Conservation (phyloP, 1,140 invertebrate species). For the Halotydeus destructor region DNA sequence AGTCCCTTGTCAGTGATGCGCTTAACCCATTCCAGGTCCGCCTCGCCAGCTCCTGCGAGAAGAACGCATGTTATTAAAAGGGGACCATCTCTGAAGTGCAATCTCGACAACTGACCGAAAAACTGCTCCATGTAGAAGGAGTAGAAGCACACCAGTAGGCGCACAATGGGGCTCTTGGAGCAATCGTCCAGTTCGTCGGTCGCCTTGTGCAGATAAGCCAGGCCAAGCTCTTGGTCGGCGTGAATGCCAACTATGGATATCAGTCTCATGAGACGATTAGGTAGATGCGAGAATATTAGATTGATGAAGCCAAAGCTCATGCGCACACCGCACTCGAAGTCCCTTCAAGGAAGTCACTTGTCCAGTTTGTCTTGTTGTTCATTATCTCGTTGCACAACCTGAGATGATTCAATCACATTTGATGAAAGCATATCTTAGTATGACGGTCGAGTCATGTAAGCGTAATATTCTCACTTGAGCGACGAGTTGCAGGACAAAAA, state of each 20-base stretch:
- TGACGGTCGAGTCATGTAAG: constrained; percentile 8
- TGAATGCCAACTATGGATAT: constrained; percentile 8
- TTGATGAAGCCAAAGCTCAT: constrained; percentile 88
- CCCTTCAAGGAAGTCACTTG: constrained; percentile 34
- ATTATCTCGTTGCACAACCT: constrained; percentile 40
- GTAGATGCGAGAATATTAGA: constrained; percentile 33
- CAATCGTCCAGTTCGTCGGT: too few relatives aligned
- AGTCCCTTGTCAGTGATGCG: constrained; percentile 34
- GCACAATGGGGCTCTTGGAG: too few relatives aligned
- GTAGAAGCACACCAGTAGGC: constrained; percentile 40
- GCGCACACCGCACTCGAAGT: constrained; percentile 79
- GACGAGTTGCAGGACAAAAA: constrained; percentile 73
- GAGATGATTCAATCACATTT: constrained; percentile 42
- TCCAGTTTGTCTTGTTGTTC: constrained; percentile 46
- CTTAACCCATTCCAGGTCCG: constrained; percentile 50
- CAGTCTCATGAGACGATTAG: constrained; percentile 3
- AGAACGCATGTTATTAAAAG: too few relatives aligned
- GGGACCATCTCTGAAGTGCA: too few relatives aligned
- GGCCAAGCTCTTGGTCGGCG: constrained; percentile 81
- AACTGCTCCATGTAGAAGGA: constrained; percentile 63
- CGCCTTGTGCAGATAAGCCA: too few relatives aligned
- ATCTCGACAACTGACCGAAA: too few relatives aligned
- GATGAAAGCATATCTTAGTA: constrained; percentile 32
- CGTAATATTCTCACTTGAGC: constrained; percentile 56
- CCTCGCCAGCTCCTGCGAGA: constrained; percentile 50